Conservation (phyloP, 2,113 vertebrate genomes). For the Brachypodius melanocephalos region DNA sequence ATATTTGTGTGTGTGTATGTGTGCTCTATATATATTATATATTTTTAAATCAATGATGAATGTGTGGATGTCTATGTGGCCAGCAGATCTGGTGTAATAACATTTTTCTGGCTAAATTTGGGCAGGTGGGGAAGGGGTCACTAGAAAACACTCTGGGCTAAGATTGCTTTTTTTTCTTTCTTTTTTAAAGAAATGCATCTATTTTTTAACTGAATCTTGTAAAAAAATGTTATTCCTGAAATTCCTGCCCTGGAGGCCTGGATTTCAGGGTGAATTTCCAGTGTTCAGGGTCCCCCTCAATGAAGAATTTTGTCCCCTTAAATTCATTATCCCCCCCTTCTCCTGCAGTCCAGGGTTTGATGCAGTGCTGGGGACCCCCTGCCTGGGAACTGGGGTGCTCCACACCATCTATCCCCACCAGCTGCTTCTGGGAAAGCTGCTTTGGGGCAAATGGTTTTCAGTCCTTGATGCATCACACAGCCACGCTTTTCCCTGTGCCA, state of each 20-base stretch:
- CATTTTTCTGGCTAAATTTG: background rate
- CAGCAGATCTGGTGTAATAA: background rate
- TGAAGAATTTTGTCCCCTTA: background rate
- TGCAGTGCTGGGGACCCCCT: background rate
- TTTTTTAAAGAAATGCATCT: background rate
- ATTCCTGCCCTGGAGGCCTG: background rate
- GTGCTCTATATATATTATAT: conserved; percentile 39
- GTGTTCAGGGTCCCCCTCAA: background rate
- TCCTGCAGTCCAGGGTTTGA: background rate
- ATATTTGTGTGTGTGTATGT: conserved; percentile 38
- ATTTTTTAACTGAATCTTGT: background rate
- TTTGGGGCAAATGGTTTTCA: background rate
- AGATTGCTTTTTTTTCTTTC: background rate
- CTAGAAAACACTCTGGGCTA: background rate
- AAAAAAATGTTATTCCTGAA: background rate
- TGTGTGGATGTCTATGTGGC: conserved; percentile 17
- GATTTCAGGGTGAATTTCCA: background rate
- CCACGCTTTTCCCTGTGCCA: background rate
- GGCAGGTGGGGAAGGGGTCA: background rate
- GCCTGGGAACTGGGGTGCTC: background rate
- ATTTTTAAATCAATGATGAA: conserved; percentile 52
- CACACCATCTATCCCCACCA: fast-evolving
- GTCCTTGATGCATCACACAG: background rate
- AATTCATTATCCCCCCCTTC: background rate
- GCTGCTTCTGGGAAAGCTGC: background rate